These are phyloP conservation scores for Anthrax anthrax DNA, from an alignment of 2,888 invertebrate genomes.

Conservation along the genomic window DNA sequence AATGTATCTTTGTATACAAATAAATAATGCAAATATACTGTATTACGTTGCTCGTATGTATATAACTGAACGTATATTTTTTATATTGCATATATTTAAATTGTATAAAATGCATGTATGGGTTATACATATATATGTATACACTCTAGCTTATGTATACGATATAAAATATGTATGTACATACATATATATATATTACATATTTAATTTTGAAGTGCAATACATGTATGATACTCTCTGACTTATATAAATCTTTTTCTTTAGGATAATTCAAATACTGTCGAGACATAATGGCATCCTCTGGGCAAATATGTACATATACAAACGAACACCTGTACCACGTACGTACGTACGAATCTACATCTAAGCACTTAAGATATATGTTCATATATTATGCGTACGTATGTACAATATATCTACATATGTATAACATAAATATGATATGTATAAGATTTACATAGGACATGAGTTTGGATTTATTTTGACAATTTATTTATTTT, in stretches of 20 bases:
- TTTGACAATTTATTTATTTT: not conserved
- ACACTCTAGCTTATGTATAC: too few species aligned
- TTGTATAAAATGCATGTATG: too few species aligned
- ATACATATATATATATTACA: not conserved
- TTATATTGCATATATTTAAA: too few species aligned
- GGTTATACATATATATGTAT: not conserved
- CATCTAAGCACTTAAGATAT: too few species aligned
- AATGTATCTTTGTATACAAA: not conserved
- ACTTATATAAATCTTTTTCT: not conserved
- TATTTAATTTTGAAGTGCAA: not conserved
- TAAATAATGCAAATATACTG: slow-evolving; percentile 1
- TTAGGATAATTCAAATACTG: slow-evolving; percentile 6
- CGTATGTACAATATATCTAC: not conserved
- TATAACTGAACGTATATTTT: too few species aligned
- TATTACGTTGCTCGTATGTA: too few species aligned
- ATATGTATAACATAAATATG: not conserved
- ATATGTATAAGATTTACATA: not conserved
- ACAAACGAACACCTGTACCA: not conserved
- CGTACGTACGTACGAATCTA: not conserved
- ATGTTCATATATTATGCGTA: too few species aligned
- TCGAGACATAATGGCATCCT: slow-evolving; percentile 7
- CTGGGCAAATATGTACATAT: slow-evolving; percentile 6
- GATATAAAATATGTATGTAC: not conserved
- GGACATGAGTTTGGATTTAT: not conserved
- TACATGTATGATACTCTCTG: not conserved